Base-by-base conservation (phyloP, 2,888 invertebrate species). In the Branchinecta sandiegonensis region DNA sequence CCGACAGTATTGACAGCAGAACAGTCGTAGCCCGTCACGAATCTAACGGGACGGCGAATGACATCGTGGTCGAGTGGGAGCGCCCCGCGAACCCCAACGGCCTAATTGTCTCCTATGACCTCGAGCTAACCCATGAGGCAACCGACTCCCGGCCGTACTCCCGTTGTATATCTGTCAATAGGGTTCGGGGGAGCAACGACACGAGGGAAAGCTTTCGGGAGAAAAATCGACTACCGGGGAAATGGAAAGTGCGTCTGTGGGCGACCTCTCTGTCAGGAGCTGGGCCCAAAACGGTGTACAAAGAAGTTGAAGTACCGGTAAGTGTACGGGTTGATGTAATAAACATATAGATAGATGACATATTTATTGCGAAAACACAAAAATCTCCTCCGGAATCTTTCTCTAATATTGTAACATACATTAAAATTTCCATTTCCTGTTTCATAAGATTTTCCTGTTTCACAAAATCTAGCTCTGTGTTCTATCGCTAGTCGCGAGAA, bases 41-140 rank as follows among this genome's bases (percentile, higher is more conserved):
- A 46, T 56, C 69, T 37, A 65, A 67, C 66, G 14, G 12, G 46
- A 66, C 70, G 8, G 47, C 56, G n/a, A 14, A 11, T 8, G 46
- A 23, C 23, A 47, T 69, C 46, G 65, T 65, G 48, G 66, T 69
- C 37, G 17, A 80, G 46, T 96, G 96, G 96, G 80, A 83, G 4
- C 86, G 88, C 73, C 95, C 96, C 0, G 73, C 76, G 37, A 80
- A 85, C 71, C 94, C 96, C 0, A 97, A 97, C 77, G 94, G 96
- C 2, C 82, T 88, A 70, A 86, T 95, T 65, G 84, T 92, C 64
- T 86, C 88, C 0, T 96, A 94, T 78, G 84, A 86, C 71, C 85
- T 95, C 68, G 84, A 86, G 72, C 56, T 48, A 14, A 67, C 56
- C 17, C 56, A 9, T 1, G 37, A 37, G 37, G 37, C 37, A 6